These are phyloP conservation scores for Gnathonemus longibarbis DNA, from an alignment of 2,113 vertebrate species.

Conservation along the genomic window DNA sequence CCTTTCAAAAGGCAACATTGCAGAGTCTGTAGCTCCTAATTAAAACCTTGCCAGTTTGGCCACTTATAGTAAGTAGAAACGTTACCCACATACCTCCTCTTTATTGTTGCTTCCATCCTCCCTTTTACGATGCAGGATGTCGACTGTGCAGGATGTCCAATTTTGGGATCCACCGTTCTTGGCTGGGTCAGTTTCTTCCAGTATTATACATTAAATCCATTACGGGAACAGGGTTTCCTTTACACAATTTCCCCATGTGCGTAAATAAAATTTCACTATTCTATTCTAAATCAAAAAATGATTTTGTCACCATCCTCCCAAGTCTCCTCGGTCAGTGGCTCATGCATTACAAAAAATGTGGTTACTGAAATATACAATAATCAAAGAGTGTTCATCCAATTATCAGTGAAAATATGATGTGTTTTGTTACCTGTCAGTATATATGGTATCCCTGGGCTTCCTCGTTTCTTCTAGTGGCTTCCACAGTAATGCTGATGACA, in stretches of 20 bases:
- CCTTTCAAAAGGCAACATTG: neutral
- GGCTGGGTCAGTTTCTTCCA: neutral
- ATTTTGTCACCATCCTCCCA: neutral
- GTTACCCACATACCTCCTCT: neutral
- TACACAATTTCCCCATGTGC: neutral
- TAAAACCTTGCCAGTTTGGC: neutral
- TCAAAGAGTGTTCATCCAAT: neutral
- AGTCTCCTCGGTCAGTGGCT: neutral
- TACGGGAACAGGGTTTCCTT: neutral
- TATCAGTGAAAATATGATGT: neutral
- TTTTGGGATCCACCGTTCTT: neutral
- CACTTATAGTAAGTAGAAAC: neutral
- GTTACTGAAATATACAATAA: neutral
- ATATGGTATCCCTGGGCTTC: neutral
- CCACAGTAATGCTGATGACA: neutral
- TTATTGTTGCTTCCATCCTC: neutral
- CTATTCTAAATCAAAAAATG: neutral
- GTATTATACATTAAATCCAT: neutral
- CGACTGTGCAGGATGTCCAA: neutral
- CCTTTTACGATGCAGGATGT: neutral
- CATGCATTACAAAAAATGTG: neutral
- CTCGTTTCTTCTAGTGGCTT: neutral
- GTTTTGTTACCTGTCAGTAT: neutral
- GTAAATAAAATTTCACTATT: neutral
- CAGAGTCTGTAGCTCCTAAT: neutral